Evolutionary conservation across 2,888 invertebrate genomes (phyloP).

Genomic region (Acleris sparsana): DNA sequence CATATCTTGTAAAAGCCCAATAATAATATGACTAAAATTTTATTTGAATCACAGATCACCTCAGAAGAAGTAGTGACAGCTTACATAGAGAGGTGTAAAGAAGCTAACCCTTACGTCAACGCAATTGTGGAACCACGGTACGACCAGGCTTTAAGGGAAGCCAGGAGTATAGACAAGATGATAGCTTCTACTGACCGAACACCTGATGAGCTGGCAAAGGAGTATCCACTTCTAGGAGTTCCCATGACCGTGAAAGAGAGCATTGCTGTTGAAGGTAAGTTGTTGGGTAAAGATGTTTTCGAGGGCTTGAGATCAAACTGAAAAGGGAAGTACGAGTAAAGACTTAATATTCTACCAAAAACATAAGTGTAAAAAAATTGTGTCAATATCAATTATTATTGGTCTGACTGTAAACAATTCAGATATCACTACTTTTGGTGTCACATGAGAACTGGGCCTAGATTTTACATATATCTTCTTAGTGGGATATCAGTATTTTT

Average conservation of each 20-base stretch:
- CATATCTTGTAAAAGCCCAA: neutral
- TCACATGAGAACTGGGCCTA: no score
- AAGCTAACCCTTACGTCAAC: constrained; percentile 91
- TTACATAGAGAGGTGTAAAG: constrained; percentile 89
- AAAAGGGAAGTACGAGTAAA: no score
- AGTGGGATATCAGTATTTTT: no score
- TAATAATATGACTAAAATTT: neutral
- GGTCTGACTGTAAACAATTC: no score
- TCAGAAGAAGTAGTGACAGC: constrained; percentile 88
- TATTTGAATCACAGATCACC: constrained; percentile 80
- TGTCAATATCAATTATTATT: no score
- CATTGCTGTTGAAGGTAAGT: constrained; percentile 88
- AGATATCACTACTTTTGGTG: no score
- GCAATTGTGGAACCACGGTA: constrained; percentile 92
- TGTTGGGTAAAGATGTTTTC: neutral
- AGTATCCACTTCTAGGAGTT: constrained; percentile 91
- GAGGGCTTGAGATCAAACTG: no score
- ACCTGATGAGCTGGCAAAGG: constrained; percentile 85
- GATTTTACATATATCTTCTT: no score
- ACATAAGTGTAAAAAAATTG: no score
- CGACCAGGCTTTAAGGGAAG: constrained; percentile 89
- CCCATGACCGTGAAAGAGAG: constrained; percentile 94
- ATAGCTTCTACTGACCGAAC: constrained; percentile 82
- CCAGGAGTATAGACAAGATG: constrained; percentile 87
- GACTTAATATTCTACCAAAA: no score